Evolutionary conservation across 2,888 invertebrate species (phyloP).

Genomic region (Branchellion lobata): DNA sequence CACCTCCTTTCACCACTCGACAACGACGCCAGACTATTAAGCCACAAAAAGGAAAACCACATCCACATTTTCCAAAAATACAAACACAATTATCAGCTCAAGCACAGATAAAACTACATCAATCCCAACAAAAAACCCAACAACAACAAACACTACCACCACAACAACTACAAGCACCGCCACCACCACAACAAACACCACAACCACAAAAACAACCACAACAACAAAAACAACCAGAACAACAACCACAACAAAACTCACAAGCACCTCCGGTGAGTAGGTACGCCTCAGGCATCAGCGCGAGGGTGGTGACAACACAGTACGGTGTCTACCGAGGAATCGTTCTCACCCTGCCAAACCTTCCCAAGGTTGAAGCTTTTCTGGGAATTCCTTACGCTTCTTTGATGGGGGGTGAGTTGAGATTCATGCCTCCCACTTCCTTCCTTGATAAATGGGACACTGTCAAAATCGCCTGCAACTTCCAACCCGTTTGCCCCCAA

Average conservation of each 20-base stretch:
- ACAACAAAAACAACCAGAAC: too few species aligned
- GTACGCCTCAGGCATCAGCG: constrained; percentile 20
- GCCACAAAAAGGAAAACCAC: too few species aligned
- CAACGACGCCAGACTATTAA: too few species aligned
- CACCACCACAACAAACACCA: too few species aligned
- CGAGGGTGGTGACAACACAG: constrained; percentile 17
- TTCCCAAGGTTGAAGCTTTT: constrained; percentile 20
- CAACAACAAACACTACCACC: too few species aligned
- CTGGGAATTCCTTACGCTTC: constrained; percentile 36
- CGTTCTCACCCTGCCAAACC: constrained; percentile 19
- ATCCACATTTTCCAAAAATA: too few species aligned
- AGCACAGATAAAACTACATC: too few species aligned
- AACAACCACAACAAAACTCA: not conserved
- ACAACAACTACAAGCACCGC: too few species aligned
- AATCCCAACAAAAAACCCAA: too few species aligned
- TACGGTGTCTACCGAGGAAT: constrained; percentile 23
- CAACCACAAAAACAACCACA: too few species aligned
- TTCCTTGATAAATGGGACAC: constrained; percentile 33
- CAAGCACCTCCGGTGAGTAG: not conserved
- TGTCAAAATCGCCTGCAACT: constrained; percentile 13
- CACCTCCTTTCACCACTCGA: too few species aligned
- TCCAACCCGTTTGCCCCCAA: constrained; percentile 34
- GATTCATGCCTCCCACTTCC: constrained; percentile 38
- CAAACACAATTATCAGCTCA: too few species aligned
- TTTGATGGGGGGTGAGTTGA: constrained; percentile 16